A percentile compares a stretch with the other conserved stretches of the same genome.
These are phyloP conservation scores for Xanthorhoe spadicearia DNA, from an alignment of 2,888 invertebrate species.

Conservation along the genomic window DNA sequence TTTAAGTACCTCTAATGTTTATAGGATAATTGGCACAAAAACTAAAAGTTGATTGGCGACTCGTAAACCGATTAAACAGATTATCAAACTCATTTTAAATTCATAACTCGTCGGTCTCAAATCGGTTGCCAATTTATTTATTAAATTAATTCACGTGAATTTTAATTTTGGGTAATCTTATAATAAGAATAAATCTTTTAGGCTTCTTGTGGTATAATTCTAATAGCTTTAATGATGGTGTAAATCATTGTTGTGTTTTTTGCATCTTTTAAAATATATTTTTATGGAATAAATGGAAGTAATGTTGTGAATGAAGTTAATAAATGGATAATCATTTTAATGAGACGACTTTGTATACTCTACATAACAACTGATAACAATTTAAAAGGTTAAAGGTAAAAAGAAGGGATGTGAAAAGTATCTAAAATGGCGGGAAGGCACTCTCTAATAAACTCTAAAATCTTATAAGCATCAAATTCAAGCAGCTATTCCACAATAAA, in stretches of 20 bases:
- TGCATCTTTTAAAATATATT: too few species aligned
- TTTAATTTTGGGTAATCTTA: background rate
- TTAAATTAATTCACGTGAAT: background rate
- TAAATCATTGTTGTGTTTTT: too few species aligned
- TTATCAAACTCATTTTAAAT: slow-evolving; percentile 4
- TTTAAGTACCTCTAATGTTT: background rate
- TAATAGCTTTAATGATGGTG: too few species aligned
- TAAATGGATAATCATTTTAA: too few species aligned
- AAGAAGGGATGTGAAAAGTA: background rate
- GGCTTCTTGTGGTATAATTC: too few species aligned
- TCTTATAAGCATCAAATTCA: slow-evolving; percentile 19
- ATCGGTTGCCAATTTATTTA: slow-evolving; percentile 21
- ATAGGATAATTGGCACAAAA: slow-evolving; percentile 14
- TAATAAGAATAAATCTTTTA: too few species aligned
- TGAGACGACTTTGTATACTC: too few species aligned
- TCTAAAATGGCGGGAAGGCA: slow-evolving; percentile 6
- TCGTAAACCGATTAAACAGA: slow-evolving; percentile 23
- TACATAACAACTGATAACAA: too few species aligned
- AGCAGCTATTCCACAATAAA: slow-evolving; percentile 35
- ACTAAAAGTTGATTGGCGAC: slow-evolving; percentile 2
- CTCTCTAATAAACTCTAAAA: slow-evolving; percentile 16
- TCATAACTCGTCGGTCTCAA: slow-evolving; percentile 20
- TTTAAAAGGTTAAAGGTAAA: too few species aligned
- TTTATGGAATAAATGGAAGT: too few species aligned
- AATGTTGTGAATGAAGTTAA: too few species aligned